phyloP scores from a whole-genome alignment of 2,888 invertebrate genomes.

The Cantharis nigra region DNA sequence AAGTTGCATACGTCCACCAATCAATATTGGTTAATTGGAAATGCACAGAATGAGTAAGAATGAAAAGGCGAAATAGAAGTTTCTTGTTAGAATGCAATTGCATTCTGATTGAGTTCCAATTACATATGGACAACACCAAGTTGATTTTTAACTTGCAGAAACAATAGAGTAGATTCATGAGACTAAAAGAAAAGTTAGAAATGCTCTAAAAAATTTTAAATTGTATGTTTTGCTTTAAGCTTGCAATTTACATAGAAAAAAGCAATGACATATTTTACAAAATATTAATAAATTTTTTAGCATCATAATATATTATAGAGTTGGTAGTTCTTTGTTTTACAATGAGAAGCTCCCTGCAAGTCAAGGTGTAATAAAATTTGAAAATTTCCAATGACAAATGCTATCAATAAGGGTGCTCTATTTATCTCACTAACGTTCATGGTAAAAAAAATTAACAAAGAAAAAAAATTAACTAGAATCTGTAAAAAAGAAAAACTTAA shows the following conservation, averaged over 20 bases:
- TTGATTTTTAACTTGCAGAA: not conserved
- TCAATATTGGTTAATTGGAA: not conserved
- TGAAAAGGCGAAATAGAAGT: not conserved
- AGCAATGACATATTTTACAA: not conserved
- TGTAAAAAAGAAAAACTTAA: slow-evolving; percentile 14
- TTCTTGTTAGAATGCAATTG: not conserved
- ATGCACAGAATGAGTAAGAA: not conserved
- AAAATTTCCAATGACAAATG: not conserved
- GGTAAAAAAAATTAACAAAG: not conserved
- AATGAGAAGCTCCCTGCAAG: not conserved
- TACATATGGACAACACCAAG: not conserved
- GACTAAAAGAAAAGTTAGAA: too few species aligned
- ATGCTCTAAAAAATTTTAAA: too few species aligned
- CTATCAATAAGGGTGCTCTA: slow-evolving; percentile 2
- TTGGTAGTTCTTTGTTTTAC: not conserved
- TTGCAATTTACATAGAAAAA: not conserved
- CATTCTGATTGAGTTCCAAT: too few species aligned
- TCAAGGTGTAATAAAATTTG: not conserved
- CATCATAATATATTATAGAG: too few species aligned
- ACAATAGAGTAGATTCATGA: too few species aligned
- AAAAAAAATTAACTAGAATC: slow-evolving; percentile 21
- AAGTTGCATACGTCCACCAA: not conserved
- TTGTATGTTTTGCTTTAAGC: too few species aligned
- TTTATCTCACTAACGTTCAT: not conserved
- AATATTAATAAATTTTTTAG: too few species aligned